A percentile compares a stretch with the other conserved stretches of the same genome.
Evolutionary conservation across 2,113 vertebrate genomes (phyloP).

Genomic region (Meriones unguiculatus): DNA sequence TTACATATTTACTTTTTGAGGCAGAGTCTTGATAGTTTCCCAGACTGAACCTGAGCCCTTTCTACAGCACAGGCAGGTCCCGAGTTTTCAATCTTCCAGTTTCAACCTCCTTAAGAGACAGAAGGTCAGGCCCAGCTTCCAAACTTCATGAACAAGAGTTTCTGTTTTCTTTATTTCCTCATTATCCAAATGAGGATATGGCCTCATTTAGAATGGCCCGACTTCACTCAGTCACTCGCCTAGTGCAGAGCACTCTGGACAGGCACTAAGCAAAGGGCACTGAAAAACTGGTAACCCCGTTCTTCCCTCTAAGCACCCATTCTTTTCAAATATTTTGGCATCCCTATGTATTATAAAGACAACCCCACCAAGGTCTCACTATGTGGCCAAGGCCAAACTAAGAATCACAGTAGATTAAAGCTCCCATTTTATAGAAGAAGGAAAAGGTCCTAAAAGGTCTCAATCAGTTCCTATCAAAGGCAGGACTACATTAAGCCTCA

Average conservation of each 20-base stretch:
- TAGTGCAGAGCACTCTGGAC: neutral
- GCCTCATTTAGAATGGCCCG: neutral
- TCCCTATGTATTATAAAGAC: neutral
- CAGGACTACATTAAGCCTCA: neutral
- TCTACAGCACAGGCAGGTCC: neutral
- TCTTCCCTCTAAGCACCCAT: neutral
- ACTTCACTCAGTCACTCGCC: neutral
- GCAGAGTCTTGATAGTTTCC: neutral
- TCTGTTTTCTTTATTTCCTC: conserved; percentile 6
- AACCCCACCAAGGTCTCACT: neutral
- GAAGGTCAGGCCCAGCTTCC: neutral
- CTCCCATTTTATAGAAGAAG: neutral
- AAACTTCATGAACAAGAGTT: neutral
- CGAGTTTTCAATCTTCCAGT: neutral
- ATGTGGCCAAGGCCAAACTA: neutral
- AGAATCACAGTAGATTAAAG: neutral
- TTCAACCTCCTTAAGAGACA: neutral
- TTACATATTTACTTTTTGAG: neutral
- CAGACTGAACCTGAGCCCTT: neutral
- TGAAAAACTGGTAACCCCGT: neutral
- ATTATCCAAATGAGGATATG: neutral
- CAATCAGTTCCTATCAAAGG: neutral
- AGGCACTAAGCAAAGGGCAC: neutral
- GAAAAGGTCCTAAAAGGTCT: neutral
- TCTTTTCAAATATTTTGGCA: conserved; percentile 12